Base-by-base conservation (phyloP, 2,888 invertebrate species). In the Tortrix viridana region DNA sequence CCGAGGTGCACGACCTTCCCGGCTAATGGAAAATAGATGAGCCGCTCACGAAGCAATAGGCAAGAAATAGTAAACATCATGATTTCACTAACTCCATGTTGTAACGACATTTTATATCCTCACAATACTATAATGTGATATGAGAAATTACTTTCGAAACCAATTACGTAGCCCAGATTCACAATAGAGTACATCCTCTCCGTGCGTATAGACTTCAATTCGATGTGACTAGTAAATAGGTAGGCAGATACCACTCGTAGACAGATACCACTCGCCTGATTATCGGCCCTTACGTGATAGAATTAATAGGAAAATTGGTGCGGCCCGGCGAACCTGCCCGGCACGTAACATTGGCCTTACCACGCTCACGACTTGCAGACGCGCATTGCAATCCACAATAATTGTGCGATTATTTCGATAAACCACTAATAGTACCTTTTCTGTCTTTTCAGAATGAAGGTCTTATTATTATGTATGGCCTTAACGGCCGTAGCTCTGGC, bases 401-500 rank as follows among this genome's bases (percentile, higher is more conserved):
- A 77, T 76, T 69, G 69, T 67, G 67, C 64, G 69, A 80, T 83
- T 82, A 79, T 76, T 73, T 69, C 57, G 59, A 67, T 71, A 76
- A 74, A 84, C 81, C 80, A 79, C 84, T 89, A 84, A 88, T 81
- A 65, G 69, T 67, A 67, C 60, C 65, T 80, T 81, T 82, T 78
- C 74, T 72, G 62, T 79, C 74, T 82, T 91, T 92, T 68, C 92
- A 94, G 94, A 88, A 95, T 94, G 95, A 94, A 94, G 92, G 86
- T 94, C 80, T 88, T 95, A 82, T 75, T 95, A 77, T 79, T 94
- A 81, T 92, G 93, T 75, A 81, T 94, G 77, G 91, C 94, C 81
- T 86, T 94, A 74, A 91, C 93, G 80, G 92, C 84, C 80, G 93
- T 82, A 80, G 92, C 80, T 84, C 74, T 93, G 75, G 93, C 94